These are phyloP conservation scores for Phylloscopus trochilus DNA, from an alignment of 2,113 vertebrate genomes.

Conservation along the genomic window DNA sequence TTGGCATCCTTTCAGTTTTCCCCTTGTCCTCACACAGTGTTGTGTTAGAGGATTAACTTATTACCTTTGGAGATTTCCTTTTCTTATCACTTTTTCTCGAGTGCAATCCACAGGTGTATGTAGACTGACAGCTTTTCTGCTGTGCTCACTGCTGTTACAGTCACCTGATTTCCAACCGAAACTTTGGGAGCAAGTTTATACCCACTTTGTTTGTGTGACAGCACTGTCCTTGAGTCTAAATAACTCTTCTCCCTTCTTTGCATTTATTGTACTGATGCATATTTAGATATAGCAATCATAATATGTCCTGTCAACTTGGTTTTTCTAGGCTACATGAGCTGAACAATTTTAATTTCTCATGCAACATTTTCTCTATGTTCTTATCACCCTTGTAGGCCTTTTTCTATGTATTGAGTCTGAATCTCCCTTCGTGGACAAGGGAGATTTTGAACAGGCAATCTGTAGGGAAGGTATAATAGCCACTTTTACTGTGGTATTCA, in stretches of 20 bases:
- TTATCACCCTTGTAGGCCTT: not conserved
- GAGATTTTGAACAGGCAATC: not conserved
- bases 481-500: not conserved
- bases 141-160: not conserved
- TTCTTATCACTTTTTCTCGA: not conserved
- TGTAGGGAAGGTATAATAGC: not conserved
- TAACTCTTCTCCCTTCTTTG: not conserved
- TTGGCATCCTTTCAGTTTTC: not conserved
- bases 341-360: not conserved
- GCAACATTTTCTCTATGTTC: not conserved
- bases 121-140: not conserved
- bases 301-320: not conserved
- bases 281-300: not conserved
- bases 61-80: not conserved
- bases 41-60: not conserved
- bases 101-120: not conserved
- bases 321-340: not conserved
- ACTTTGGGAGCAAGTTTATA: not conserved
- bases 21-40: not conserved
- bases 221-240: not conserved
- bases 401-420: not conserved
- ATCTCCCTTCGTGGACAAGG: not conserved
- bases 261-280: not conserved
- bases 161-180: not conserved
- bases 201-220: not conserved